Conservation (phyloP, 2,113 vertebrate species). For the Catharus minimus region DNA sequence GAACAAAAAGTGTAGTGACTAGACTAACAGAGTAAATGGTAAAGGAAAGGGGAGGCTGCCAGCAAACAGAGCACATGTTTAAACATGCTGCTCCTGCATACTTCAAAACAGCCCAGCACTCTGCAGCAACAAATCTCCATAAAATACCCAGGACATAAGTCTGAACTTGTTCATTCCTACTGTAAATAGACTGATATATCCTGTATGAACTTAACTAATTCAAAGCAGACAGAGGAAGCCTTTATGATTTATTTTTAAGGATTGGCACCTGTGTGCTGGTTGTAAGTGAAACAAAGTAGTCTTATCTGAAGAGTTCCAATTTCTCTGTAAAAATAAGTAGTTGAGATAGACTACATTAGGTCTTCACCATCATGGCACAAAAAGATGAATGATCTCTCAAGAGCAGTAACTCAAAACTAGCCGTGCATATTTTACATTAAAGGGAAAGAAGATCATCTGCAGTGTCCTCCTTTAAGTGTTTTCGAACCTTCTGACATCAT, state of each 20-base stretch:
- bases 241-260: neutral
- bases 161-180: neutral
- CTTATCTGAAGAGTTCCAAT: neutral
- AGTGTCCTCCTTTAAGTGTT: neutral
- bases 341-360: neutral
- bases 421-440: neutral
- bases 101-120: neutral
- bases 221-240: neutral
- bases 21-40: neutral
- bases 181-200: neutral
- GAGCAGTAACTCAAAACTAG: neutral
- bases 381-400: neutral
- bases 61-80: neutral
- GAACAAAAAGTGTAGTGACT: neutral
- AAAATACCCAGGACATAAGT: neutral
- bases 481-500: neutral
- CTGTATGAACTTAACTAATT: neutral
- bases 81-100: neutral
- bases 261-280: neutral
- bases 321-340: neutral
- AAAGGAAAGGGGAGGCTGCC: neutral
- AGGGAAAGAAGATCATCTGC: neutral
- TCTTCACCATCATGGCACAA: neutral
- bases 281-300: neutral
- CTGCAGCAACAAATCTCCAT: neutral